A percentile compares a stretch with the other conserved stretches of the same genome.
phyloP scores from a whole-genome alignment of 2,113 vertebrate genomes.

The Turdus rufiventris region DNA sequence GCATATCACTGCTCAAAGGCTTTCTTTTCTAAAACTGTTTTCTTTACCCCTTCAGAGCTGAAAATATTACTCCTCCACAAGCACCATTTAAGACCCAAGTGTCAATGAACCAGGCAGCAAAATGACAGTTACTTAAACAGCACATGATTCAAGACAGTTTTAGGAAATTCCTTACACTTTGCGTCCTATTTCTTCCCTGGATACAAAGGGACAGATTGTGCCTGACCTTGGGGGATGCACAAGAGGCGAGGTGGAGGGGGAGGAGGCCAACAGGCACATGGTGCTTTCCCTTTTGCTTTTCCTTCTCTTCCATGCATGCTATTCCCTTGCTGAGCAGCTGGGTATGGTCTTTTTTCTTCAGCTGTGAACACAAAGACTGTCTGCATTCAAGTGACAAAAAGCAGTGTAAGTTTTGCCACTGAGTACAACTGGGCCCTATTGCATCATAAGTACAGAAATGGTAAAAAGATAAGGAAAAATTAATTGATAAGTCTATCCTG shows the following conservation, averaged over 20 bases:
- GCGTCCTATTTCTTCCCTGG: slow-evolving; percentile 13
- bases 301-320: neutral
- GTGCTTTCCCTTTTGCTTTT: neutral
- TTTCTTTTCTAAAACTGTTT: slow-evolving; percentile 65
- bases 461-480: neutral
- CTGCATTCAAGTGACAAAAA: neutral
- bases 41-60: slow-evolving; percentile 71
- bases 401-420: neutral
- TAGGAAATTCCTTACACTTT: slow-evolving; percentile 71
- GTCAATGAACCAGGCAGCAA: slow-evolving; percentile 71
- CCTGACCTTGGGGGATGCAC: neutral
- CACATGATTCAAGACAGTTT: slow-evolving; percentile 69
- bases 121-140: slow-evolving; percentile 75
- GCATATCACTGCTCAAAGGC: slow-evolving; percentile 28
- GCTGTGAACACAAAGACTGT: neutral
- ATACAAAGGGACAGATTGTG: slow-evolving; percentile 64
- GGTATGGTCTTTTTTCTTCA: neutral
- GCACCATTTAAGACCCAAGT: slow-evolving; percentile 69
- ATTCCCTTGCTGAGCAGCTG: neutral
- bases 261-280: neutral
- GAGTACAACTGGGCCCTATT: neutral
- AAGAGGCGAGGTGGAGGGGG: neutral
- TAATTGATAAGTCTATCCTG: neutral
- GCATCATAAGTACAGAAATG: neutral
- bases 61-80: slow-evolving; percentile 68